Conservation (phyloP, 1,140 invertebrate genomes). For the Dysdera silvatica region DNA sequence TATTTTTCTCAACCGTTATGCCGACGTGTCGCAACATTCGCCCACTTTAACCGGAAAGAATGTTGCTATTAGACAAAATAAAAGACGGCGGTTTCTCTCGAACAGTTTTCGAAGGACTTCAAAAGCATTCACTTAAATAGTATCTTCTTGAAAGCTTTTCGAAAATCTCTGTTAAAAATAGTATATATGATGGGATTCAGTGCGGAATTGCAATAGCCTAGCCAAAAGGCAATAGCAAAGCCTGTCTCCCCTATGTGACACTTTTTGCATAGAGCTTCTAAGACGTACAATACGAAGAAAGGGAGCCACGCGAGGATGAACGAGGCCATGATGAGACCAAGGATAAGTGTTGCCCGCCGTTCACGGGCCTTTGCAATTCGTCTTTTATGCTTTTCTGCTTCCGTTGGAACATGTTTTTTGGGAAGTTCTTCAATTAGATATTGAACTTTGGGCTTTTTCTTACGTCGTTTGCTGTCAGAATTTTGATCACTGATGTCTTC, state of each 20-base stretch:
- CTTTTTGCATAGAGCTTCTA: slow-evolving; percentile 67
- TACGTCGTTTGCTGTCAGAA: slow-evolving; percentile 33
- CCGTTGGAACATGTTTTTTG: slow-evolving; percentile 39
- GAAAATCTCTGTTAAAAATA: slow-evolving; percentile 98
- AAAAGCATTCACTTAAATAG: slow-evolving; percentile 88
- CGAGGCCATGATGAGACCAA: slow-evolving; percentile 96
- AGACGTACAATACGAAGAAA: slow-evolving; percentile 91
- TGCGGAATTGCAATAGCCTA: slow-evolving; percentile 98
- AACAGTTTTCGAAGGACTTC: too few species aligned
- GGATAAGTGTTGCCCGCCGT: slow-evolving; percentile 87
- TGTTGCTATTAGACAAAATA: too few species aligned
- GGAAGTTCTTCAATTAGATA: not conserved
- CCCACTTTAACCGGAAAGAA: not conserved
- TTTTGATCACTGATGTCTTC: slow-evolving; percentile 12
- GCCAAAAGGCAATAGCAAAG: slow-evolving; percentile 95
- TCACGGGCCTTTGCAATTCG: slow-evolving; percentile 91
- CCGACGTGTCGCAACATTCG: not conserved
- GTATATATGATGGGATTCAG: slow-evolving; percentile 97
- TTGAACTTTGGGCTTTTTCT: slow-evolving; percentile 35
- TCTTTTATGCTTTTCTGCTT: slow-evolving; percentile 84
- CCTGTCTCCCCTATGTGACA: slow-evolving; percentile 65
- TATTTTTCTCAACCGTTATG: not conserved
- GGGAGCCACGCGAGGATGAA: slow-evolving; percentile 99
- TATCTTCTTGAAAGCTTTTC: slow-evolving; percentile 87
- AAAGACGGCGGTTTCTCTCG: too few species aligned